phyloP scores from a whole-genome alignment of 2,888 invertebrate species.

The Cylloceria caligata region DNA sequence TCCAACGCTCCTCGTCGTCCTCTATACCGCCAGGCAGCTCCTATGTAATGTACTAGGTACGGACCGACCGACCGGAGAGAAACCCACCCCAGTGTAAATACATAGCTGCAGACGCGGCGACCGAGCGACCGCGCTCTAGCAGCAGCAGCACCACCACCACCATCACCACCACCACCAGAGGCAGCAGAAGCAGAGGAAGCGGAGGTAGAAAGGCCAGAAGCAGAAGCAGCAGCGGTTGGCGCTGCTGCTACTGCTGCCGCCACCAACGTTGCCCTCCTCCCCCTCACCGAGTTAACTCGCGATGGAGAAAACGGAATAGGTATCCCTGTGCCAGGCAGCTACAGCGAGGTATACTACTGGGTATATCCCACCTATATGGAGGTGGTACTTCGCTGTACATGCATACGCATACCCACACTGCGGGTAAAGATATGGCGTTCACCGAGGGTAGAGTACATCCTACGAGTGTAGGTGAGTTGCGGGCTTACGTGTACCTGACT shows the following conservation, averaged over 20 bases:
- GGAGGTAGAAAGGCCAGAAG: slow-evolving; percentile 48
- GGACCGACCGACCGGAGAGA: slow-evolving; percentile 69
- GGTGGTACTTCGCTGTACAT: slow-evolving; percentile 47
- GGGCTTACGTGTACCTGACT: slow-evolving; percentile 63
- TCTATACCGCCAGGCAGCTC: slow-evolving; percentile 67
- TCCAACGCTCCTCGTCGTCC: slow-evolving; percentile 51
- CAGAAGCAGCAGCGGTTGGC: slow-evolving; percentile 51
- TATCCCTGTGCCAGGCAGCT: slow-evolving; percentile 62
- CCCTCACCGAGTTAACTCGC: slow-evolving; percentile 75
- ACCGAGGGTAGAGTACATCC: neutral
- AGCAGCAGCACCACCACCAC: slow-evolving; percentile 42
- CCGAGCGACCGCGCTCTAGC: slow-evolving; percentile 69
- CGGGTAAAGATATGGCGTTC: neutral
- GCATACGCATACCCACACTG: slow-evolving; percentile 13
- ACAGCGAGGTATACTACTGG: slow-evolving; percentile 33
- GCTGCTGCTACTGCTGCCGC: slow-evolving; percentile 52
- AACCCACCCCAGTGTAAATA: slow-evolving; percentile 80
- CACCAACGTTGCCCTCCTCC: slow-evolving; percentile 59
- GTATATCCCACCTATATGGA: slow-evolving; percentile 58
- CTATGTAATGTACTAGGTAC: slow-evolving; percentile 77
- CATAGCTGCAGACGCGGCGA: slow-evolving; percentile 76
- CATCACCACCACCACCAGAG: slow-evolving; percentile 40
- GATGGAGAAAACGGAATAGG: slow-evolving; percentile 69
- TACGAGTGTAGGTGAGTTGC: slow-evolving; percentile 35
- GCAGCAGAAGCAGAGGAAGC: slow-evolving; percentile 53